Evolutionary conservation across 2,113 vertebrate species (phyloP).

Genomic region (Chunga burmeisteri): DNA sequence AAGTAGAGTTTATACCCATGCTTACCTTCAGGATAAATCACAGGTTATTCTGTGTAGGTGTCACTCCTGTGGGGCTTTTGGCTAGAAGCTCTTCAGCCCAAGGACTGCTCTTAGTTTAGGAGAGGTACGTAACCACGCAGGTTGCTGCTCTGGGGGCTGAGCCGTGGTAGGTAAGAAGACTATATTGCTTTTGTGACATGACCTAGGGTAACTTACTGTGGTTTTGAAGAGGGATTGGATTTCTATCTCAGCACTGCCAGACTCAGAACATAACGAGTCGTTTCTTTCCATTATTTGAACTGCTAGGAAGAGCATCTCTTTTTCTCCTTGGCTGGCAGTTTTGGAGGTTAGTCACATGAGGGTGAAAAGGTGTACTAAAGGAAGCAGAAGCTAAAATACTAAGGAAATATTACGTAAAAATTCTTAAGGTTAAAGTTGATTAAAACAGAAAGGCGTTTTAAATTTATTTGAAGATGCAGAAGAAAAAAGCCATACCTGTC

Average conservation of each 20-base stretch:
- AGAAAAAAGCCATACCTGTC: neutral
- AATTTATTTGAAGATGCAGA: neutral
- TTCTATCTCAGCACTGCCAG: neutral
- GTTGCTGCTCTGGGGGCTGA: neutral
- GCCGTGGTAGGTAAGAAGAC: neutral
- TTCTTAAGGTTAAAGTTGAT: neutral
- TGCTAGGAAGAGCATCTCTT: neutral
- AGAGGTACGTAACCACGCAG: neutral
- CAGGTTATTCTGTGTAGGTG: neutral
- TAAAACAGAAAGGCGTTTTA: neutral
- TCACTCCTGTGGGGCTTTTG: neutral
- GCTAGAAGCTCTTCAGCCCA: neutral
- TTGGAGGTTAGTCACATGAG: neutral
- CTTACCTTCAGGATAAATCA: neutral
- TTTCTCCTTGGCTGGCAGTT: neutral
- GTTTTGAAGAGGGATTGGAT: conserved; percentile 2
- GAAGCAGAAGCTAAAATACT: neutral
- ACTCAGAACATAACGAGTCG: neutral
- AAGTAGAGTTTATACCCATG: neutral
- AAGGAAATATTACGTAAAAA: neutral
- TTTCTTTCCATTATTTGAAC: conserved; percentile 32
- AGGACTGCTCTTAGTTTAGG: neutral
- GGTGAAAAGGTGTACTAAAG: neutral
- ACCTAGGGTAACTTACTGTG: neutral
- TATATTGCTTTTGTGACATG: neutral